Percentiles rank a stretch among this genome's conserved stretches.
phyloP scores from a whole-genome alignment of 1,140 invertebrate species.

The Drosophila nigromelanica region DNA sequence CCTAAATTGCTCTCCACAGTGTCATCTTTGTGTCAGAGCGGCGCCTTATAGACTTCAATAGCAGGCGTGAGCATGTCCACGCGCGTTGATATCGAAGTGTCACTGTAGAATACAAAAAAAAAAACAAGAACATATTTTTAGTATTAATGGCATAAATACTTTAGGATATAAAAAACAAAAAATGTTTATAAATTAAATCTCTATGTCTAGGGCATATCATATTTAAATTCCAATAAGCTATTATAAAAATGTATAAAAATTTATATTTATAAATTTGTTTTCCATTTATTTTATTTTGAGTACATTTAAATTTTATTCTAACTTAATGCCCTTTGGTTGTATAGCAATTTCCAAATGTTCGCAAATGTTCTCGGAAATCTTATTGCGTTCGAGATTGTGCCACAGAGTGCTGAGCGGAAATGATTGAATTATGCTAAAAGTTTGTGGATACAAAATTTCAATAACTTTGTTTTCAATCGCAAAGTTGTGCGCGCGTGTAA shows the following conservation, averaged over 20 bases:
- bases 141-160: no score
- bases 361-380: conserved; percentile 46
- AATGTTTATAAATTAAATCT: no score
- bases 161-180: no score
- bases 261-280: neutral
- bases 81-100: conserved; percentile 87
- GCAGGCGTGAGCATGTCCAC: conserved; percentile 86
- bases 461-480: conserved; percentile 53
- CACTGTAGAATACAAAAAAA: conserved; percentile 84
- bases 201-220: no score
- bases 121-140: neutral
- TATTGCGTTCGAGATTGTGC: conserved; percentile 27
- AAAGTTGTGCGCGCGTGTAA: conserved; percentile 35
- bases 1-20: conserved; percentile 87
- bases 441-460: conserved; percentile 54
- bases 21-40: conserved; percentile 88
- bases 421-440: conserved; percentile 61
- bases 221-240: no score
- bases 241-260: no score
- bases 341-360: conserved; percentile 14
- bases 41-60: conserved; percentile 86
- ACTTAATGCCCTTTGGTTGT: neutral
- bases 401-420: conserved; percentile 40
- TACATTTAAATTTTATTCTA: neutral
- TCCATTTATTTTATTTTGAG: neutral